Evolutionary conservation across 2,113 vertebrate genomes (phyloP).

Genomic region (Cololabis saira): DNA sequence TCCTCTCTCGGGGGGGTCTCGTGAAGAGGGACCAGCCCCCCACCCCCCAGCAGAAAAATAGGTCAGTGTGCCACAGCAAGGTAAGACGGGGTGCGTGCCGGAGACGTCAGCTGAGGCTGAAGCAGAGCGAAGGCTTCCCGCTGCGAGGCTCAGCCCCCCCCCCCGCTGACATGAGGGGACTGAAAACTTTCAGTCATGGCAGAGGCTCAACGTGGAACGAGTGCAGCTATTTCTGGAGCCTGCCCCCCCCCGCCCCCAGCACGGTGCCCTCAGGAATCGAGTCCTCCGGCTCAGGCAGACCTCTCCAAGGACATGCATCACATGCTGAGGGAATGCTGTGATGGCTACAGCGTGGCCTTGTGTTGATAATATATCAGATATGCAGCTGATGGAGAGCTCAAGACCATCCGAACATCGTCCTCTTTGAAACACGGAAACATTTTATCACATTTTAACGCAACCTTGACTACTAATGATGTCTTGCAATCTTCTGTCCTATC

Average conservation of each 20-base stretch:
- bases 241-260: not conserved
- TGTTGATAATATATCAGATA: no score
- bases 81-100: slow-evolving; percentile 13
- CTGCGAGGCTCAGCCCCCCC: slow-evolving; percentile 11
- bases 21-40: not conserved
- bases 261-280: not conserved
- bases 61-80: slow-evolving; percentile 51
- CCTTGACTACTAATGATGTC: no score
- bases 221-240: slow-evolving; percentile 29
- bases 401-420: no score
- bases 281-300: not conserved
- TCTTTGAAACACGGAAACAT: no score
- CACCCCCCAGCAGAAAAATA: slow-evolving; percentile 29
- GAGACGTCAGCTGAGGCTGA: slow-evolving; percentile 23
- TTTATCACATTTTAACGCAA: no score
- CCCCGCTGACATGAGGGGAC: slow-evolving; percentile 5
- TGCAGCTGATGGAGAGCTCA: no score
- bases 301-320: no score
- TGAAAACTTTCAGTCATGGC: slow-evolving; percentile 39
- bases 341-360: no score
- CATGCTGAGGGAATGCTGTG: no score
- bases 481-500: no score
- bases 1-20: no score
- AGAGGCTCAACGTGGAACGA: slow-evolving; percentile 31
- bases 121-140: slow-evolving; percentile 33